Evolutionary conservation across 1,140 invertebrate species (phyloP).

Genomic region (Hyposmocoma kahamanoa): DNA sequence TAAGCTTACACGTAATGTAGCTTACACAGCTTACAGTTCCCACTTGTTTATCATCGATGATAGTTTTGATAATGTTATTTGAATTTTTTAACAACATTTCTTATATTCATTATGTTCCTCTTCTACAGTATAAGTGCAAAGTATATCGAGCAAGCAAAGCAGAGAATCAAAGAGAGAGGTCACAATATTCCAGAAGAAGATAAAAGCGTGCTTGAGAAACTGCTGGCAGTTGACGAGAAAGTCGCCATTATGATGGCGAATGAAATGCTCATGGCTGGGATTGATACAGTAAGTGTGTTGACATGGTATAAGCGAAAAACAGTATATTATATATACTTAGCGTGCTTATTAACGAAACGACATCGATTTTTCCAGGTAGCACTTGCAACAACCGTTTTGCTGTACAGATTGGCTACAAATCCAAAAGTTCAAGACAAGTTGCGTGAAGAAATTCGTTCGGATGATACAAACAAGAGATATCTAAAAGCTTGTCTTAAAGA

Average conservation of each 20-base stretch:
- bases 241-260: constrained; percentile 80
- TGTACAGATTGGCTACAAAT: constrained; percentile 48
- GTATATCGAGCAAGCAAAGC: constrained; percentile 43
- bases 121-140: constrained; percentile 33
- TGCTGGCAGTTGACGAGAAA: constrained; percentile 70
- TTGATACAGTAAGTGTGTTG: constrained; percentile 85
- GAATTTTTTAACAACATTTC: too few species aligned
- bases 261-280: constrained; percentile 84
- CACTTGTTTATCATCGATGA: too few species aligned
- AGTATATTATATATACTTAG: too few species aligned
- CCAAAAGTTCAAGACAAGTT: constrained; percentile 45
- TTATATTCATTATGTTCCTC: too few species aligned
- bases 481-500: constrained; percentile 80
- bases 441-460: constrained; percentile 35
- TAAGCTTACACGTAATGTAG: too few species aligned
- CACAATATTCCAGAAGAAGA: constrained; percentile 49
- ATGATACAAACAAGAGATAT: constrained; percentile 52
- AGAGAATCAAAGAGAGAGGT: constrained; percentile 31
- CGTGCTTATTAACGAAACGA: too few species aligned
- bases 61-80: too few species aligned
- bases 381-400: constrained; percentile 29
- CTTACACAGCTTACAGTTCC: too few species aligned
- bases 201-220: constrained; percentile 74
- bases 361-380: too few species aligned
- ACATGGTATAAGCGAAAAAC: too few species aligned